Evolutionary conservation across 2,113 vertebrate genomes (phyloP).

Genomic region (Channa argus): DNA sequence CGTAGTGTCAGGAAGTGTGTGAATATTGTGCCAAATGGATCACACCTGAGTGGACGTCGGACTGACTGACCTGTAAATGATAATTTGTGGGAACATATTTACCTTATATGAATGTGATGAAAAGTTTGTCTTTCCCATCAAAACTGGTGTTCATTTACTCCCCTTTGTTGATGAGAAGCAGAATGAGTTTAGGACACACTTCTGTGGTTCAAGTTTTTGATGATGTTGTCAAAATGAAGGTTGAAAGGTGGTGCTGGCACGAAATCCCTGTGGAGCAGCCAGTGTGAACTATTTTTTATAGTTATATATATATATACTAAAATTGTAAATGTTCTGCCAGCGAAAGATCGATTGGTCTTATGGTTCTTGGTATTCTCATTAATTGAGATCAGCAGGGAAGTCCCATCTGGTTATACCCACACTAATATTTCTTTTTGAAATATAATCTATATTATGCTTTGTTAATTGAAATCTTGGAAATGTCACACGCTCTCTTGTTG

Average conservation of each 20-base stretch:
- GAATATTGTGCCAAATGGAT: slow-evolving; percentile 10
- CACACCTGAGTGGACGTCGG: slow-evolving; percentile 26
- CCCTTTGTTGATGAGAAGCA: background rate
- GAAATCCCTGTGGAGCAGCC: slow-evolving; percentile 12
- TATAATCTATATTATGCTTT: slow-evolving; percentile 42
- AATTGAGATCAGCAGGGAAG: slow-evolving; percentile 20
- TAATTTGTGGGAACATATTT: background rate
- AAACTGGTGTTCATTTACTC: background rate
- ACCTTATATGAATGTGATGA: background rate
- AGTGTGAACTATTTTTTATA: slow-evolving; percentile 7
- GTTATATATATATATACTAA: background rate
- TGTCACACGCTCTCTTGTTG: background rate
- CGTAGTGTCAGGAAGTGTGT: slow-evolving; percentile 9
- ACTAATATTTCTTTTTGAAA: slow-evolving; percentile 48
- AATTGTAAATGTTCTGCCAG: slow-evolving; percentile 45
- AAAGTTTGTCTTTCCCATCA: background rate
- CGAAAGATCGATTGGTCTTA: slow-evolving; percentile 25
- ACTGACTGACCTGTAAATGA: slow-evolving; percentile 11
- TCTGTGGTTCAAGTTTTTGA: slow-evolving; percentile 12
- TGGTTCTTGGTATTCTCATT: slow-evolving; percentile 25
- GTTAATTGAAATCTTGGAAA: slow-evolving; percentile 39
- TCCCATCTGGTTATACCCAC: slow-evolving; percentile 9
- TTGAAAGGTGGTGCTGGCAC: slow-evolving; percentile 19
- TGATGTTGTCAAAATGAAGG: slow-evolving; percentile 46
- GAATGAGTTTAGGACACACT: slow-evolving; percentile 8